phyloP scores from a whole-genome alignment of 2,797 vertebrate species.

The Molossus alvarezi region DNA sequence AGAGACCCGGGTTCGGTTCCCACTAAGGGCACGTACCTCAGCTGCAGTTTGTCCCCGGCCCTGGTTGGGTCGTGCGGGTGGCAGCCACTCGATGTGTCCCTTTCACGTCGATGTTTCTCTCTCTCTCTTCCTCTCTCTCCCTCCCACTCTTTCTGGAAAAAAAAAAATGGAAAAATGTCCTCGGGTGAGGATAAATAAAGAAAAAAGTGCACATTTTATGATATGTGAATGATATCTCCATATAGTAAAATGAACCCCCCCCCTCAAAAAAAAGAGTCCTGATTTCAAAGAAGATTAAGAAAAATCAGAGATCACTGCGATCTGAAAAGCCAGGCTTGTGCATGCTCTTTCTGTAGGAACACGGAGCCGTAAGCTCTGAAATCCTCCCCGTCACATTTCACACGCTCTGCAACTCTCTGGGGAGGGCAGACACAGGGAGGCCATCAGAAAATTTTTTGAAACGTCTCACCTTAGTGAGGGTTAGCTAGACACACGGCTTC shows the following conservation, averaged over 20 bases:
- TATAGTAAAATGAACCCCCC: not conserved
- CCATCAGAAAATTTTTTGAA: not conserved
- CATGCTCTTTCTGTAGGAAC: not conserved
- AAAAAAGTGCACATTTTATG: not conserved
- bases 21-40: too few species aligned
- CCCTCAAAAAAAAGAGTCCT: not conserved
- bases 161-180: too few species aligned
- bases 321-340: not conserved
- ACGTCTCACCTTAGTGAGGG: not conserved
- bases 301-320: not conserved
- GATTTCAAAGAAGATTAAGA: not conserved
- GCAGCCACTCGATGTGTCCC: too few species aligned
- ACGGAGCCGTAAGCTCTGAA: not conserved
- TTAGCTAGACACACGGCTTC: not conserved
- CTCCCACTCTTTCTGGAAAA: too few species aligned
- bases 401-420: not conserved
- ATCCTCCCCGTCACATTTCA: not conserved
- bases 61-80: too few species aligned
- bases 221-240: not conserved
- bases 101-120: too few species aligned
- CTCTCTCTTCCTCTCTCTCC: too few species aligned
- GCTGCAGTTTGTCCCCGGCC: too few species aligned
- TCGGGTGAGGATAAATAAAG: too few species aligned
- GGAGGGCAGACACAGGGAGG: not conserved
- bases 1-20: too few species aligned